phyloP scores from a whole-genome alignment of 64 coral and sea anemone species.

The Pocillopora damicornis region DNA sequence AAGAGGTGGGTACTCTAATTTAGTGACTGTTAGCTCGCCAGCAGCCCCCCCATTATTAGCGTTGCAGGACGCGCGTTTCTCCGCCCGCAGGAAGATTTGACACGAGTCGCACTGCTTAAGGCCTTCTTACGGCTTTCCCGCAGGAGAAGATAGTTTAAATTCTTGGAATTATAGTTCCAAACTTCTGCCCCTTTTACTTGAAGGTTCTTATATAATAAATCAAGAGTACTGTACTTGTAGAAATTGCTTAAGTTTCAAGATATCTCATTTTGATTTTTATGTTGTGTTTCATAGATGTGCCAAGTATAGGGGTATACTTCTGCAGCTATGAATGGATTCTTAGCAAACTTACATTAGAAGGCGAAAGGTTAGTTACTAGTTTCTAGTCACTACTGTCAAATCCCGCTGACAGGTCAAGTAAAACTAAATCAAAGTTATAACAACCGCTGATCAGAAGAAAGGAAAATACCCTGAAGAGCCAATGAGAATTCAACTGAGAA shows the following conservation, averaged over 20 bases:
- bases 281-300: neutral
- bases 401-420: neutral
- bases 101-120: too few relatives aligned
- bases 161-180: too few relatives aligned
- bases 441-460: neutral
- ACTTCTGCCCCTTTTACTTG: too few relatives aligned
- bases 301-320: neutral
- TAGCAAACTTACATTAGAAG: constrained; percentile 12
- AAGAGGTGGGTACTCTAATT: neutral
- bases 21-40: too few relatives aligned
- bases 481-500: too few relatives aligned
- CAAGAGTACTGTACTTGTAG: too few relatives aligned
- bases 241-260: neutral
- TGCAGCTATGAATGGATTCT: constrained; percentile 17
- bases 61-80: too few relatives aligned
- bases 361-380: neutral
- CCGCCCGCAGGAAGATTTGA: too few relatives aligned
- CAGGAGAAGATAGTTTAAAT: too few relatives aligned
- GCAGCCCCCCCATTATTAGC: neutral
- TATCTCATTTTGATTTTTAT: neutral
- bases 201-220: too few relatives aligned
- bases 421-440: neutral
- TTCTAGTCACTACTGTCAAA: neutral
- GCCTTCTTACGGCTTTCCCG: too few relatives aligned
- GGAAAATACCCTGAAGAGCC: too few relatives aligned